phyloP scores from a whole-genome alignment of 2,888 invertebrate species.

The Ditula angustiorana region DNA sequence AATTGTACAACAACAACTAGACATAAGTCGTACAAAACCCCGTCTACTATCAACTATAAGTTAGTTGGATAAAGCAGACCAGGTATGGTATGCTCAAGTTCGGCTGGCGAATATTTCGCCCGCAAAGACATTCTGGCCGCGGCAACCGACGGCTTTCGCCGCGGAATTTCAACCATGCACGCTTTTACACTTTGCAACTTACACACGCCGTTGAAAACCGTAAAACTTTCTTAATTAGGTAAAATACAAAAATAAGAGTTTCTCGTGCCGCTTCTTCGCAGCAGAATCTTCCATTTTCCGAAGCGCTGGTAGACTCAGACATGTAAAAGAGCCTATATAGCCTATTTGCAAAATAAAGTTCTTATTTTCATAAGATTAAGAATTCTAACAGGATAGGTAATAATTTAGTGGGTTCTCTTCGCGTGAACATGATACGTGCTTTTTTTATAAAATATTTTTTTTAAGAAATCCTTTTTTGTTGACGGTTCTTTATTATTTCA shows the following conservation, averaged over 20 bases:
- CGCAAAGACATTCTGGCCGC: slow-evolving; percentile 36
- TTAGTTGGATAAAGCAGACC: slow-evolving; percentile 30
- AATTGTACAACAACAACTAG: not conserved
- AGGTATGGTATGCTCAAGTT: slow-evolving; percentile 32
- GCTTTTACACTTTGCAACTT: slow-evolving; percentile 32
- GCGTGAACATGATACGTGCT: no score
- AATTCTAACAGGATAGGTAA: no score
- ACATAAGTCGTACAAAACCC: not conserved
- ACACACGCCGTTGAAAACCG: slow-evolving; percentile 10
- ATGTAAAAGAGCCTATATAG: no score
- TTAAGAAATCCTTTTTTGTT: no score
- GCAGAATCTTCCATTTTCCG: no score
- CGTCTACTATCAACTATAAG: not conserved
- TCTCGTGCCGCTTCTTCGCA: no score
- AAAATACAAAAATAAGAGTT: not conserved
- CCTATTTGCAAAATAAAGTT: no score
- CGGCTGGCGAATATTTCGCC: slow-evolving; percentile 3
- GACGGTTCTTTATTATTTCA: no score
- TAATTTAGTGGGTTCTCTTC: no score
- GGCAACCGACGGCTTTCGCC: slow-evolving; percentile 12
- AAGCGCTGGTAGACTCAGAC: no score
- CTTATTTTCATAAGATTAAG: no score
- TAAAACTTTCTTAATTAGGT: not conserved
- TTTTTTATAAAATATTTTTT: no score
- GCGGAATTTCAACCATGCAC: slow-evolving; percentile 10